Base-by-base conservation (phyloP, 2,113 vertebrate species). In the Ia io region DNA sequence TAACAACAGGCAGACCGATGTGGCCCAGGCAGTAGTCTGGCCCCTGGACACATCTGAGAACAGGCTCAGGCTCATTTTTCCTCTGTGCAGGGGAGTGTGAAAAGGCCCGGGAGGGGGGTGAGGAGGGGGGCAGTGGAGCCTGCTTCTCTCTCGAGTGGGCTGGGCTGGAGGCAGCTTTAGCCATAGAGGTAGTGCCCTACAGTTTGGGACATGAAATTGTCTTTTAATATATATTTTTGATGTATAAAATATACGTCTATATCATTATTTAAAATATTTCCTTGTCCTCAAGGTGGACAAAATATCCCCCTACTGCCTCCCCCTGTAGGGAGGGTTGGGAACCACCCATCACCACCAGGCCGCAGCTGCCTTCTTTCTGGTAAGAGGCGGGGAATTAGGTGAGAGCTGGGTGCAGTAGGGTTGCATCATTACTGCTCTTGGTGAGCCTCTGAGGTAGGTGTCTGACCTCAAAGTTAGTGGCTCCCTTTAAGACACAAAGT, bases 41-140 rank as follows among this genome's bases (percentile, higher is more conserved):
- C 73, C 49, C 47, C 93, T 83, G 37, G 78, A 84, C 44, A 76
- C 14, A 0, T 87, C 47, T 47, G 37, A 74, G 30, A 67, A 65
- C 69, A 85, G 0, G 0, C 56, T 87, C 59, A n/a, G 17, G 71
- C 79, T 83, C 84, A 9, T 84, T 96, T 88, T 90, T 85, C 84
- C 95, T 94, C 79, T 63, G 61, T 56, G 78, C 69, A n/a, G 78
- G 80, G 25, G 90, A 96, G 84, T 18, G 25, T 94, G 96, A 49
- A 96, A 90, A 95, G 89, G 90, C 94, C 32, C 40, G 88, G 32
- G 86, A 76, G 9, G 56, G 42, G 77, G 20, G 12, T 1, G 0
- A 32, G 42, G 35, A 28, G 42, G 42, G 37, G 16, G 11, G 42
- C 2, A 0, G 35, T 0, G 4, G 23, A 74, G 6, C 0, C 12